Conservation (phyloP, 2,888 invertebrate genomes). For the Spodoptera littoralis region DNA sequence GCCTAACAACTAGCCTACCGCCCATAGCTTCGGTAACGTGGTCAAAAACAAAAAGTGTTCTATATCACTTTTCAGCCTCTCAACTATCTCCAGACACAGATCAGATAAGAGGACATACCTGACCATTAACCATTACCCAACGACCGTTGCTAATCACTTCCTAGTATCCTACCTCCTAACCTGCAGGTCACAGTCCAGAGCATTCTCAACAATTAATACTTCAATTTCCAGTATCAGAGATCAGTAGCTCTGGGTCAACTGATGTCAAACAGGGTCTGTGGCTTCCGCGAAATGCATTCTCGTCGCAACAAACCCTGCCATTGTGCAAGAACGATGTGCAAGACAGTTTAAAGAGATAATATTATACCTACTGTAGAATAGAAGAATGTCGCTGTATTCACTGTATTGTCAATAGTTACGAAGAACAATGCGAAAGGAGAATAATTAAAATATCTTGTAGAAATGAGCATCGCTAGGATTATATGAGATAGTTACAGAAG, state of each 20-base stretch:
- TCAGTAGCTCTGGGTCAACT: slow-evolving; percentile 63
- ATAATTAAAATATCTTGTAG: too few relatives aligned
- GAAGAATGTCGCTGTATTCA: slow-evolving; percentile 9
- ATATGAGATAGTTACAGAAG: too few relatives aligned
- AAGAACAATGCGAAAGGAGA: neutral
- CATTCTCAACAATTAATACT: slow-evolving; percentile 45
- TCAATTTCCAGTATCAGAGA: slow-evolving; percentile 46
- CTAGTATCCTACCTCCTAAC: slow-evolving; percentile 19
- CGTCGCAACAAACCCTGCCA: slow-evolving; percentile 22
- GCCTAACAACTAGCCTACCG: too few relatives aligned
- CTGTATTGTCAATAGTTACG: slow-evolving; percentile 8
- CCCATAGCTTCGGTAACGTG: too few relatives aligned
- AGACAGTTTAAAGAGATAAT: slow-evolving; percentile 10
- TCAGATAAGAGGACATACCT: neutral
- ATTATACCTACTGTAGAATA: slow-evolving; percentile 2
- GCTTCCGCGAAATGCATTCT: slow-evolving; percentile 53
- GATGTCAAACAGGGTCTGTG: slow-evolving; percentile 66
- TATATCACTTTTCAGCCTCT: too few relatives aligned
- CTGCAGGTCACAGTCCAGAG: slow-evolving; percentile 22
- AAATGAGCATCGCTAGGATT: too few relatives aligned
- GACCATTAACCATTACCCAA: neutral
- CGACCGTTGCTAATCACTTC: slow-evolving; percentile 22
- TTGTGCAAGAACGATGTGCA: slow-evolving; percentile 15
- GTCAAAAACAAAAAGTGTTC: too few relatives aligned
- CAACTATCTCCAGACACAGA: too few relatives aligned